Evolutionary conservation across 2,888 invertebrate genomes (phyloP), one percentile per base, ranked within the genome.

Genomic region (Rotaria macrura): DNA sequence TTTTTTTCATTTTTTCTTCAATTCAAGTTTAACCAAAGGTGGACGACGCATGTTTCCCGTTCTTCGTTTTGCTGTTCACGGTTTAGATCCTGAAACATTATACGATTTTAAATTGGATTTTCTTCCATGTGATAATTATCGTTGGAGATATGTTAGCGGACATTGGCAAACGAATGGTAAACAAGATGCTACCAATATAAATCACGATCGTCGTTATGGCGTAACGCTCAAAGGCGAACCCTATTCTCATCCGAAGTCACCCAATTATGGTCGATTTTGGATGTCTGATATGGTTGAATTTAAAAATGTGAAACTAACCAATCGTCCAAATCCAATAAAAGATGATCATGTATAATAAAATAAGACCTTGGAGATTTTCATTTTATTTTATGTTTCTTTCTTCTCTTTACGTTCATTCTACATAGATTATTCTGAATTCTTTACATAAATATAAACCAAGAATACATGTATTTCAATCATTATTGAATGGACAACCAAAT

Each of bases 71-170:
- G 88, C 88, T 74, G 88, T 91, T 20, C 87, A 88, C 10, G 90
- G 90, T 4, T 87, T 91, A 52, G 90, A 91, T 87, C 89, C 90
- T 25, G 89, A 89, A 84, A 89, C 90, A 85, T 90, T 91, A 89
- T 91, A 91, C 88, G 89, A 90, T 6, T 87, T 91, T 9, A 87
- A 90, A 83, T 87, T 91, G 83, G 90, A 91, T 87, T 90, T 91
- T 86, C 88, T 89, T 7, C 90, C 89, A 86, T 90, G 90, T 47
- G 90, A 91, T 85, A 94, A 94, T 20, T 96, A 96, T 92, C 93
- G 93, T 91, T 97, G 96, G 96, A 97, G 97, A 91, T 97, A 96
- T 92, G 96, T 97, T 47, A 97, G 97, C 90, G 97, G 97, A 0
- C 96, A 97, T 92, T 93, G 96, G 97, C 95, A 96, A 1, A 95